Base-by-base conservation (phyloP, 1,140 invertebrate species). In the Drosophila hydei region DNA sequence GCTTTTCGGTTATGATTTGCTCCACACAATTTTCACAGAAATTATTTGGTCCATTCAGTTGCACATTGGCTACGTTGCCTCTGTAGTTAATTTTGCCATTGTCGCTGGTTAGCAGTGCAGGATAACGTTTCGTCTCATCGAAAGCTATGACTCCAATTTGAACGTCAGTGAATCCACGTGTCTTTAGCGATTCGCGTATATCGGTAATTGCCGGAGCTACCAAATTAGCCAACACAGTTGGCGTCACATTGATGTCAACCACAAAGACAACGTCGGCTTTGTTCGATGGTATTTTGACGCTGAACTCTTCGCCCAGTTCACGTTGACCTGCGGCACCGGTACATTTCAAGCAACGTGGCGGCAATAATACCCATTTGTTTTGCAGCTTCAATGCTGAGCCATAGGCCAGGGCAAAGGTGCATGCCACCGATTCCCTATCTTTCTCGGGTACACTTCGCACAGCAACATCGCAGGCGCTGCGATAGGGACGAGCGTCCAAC, bases 261-360 rank as follows among this genome's bases (percentile, higher is more conserved):
- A 95, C 92, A 33, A 96, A 92, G 4, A 97, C 91, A 64, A 96
- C 92, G 77, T 97, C 96, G 7, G 95, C 96, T 71, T 95, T 92
- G 60, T 95, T 95, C 42, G 92, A 93, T 1, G 95, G 95, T 21
- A 94, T 84, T 78, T 95, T 95, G 0, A 96, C 92, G 42, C 93
- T 94, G 81, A 95, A 95, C 18, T 90, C 92, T 25, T 95, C 93
- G 4, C 93, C 94, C 12, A 94, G 54, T 0, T 93, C 93, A 77
- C 14, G 92, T 91, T 64, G 93, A 83, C 85, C 87, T 18, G 18
- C 38, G 8, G 92, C 92, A 0, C 93, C 93, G 19, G 94, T 93
- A 87, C 96, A 96, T 58, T 92, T 92, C 79, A 94, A 88, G 91
- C 94, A 95, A n/a, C 91, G 91, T 8, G 92, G 59, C 1, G 95